Evolutionary conservation across 2,797 vertebrate species (phyloP), one percentile per base, ranked within the genome.

Genomic region (Diplodus sargus): DNA sequence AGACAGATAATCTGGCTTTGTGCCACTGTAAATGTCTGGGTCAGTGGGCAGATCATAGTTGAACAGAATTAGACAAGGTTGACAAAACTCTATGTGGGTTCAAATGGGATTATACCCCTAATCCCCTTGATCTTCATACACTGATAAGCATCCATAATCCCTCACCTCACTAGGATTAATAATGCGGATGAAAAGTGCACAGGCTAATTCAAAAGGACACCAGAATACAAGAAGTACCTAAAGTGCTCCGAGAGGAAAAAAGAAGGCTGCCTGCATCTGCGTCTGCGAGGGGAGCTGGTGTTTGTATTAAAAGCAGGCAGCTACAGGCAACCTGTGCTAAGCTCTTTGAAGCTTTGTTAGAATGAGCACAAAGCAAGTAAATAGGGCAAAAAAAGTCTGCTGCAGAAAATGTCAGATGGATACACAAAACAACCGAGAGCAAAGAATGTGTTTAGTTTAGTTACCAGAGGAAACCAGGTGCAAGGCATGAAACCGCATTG

Each of bases 101-200:
- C 70, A 91, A 91, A 92, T 88, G 76, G 88, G 92, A 94, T 95
- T 93, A 94, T 79, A 76, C 66, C 54, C 52, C 67, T 91, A 92
- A 94, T 92, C 93, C 91, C 76, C 64, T 81, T 92, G 89, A 92
- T 93, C 89, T 92, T 90, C 80, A 92, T 82, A 90, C 85, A 88
- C 77, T 13, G 86, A 94, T 91, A 90, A 91, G 13, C 62, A 91
- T 85, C 81, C 67, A 43, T 91, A 93, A 94, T 92, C 91, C 88
- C 68, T 91, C 83, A 91, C 87, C 85, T 92, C 77, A 47, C 54
- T 42, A 59, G 89, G 89, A 89, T 92, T 89, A 71, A 47, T 77
- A 67, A 87, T 76, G 54, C 76, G 74, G 42, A 79, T 89, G 53
- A 81, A 86, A 88, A 90, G 77, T 77, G 68, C 65, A 78, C 22